Evolutionary conservation across 2,888 invertebrate genomes (phyloP).

Genomic region (Eucera pruinosa): DNA sequence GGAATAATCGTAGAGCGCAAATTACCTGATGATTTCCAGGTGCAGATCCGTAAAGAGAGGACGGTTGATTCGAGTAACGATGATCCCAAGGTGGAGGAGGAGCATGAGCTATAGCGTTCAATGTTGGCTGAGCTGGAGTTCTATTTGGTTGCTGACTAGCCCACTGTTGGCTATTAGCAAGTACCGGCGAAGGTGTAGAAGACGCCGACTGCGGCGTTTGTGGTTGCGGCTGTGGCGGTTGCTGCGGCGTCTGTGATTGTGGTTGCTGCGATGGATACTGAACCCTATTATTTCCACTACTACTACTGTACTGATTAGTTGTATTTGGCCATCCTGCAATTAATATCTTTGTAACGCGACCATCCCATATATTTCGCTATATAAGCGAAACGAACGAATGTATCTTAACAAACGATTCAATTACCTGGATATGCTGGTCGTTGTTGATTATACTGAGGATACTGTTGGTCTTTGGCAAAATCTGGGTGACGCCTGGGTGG

Average conservation of each 20-base stretch:
- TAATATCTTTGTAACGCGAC: too few species aligned
- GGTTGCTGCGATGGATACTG: slow-evolving; percentile 80
- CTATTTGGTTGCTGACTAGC: slow-evolving; percentile 78
- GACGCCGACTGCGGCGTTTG: slow-evolving; percentile 71
- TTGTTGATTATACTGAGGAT: slow-evolving; percentile 88
- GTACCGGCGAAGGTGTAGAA: slow-evolving; percentile 71
- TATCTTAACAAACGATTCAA: slow-evolving; percentile 63
- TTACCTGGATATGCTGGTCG: slow-evolving; percentile 88
- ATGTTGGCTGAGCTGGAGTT: slow-evolving; percentile 75
- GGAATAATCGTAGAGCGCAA: not conserved
- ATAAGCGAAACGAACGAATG: too few species aligned
- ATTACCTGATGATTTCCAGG: slow-evolving; percentile 81
- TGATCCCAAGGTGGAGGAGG: slow-evolving; percentile 81
- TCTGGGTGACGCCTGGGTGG: slow-evolving; percentile 93
- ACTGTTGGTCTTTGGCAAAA: slow-evolving; percentile 91
- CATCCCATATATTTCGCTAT: too few species aligned
- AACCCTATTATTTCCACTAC: slow-evolving; percentile 78
- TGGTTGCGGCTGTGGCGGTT: slow-evolving; percentile 67
- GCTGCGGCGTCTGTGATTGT: slow-evolving; percentile 73
- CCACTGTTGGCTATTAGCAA: slow-evolving; percentile 78
- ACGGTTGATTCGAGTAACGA: slow-evolving; percentile 81
- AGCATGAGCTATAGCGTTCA: slow-evolving; percentile 79
- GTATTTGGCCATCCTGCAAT: slow-evolving; percentile 88
- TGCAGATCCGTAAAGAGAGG: slow-evolving; percentile 80
- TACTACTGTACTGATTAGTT: slow-evolving; percentile 84